Base-by-base conservation (phyloP, 1,140 invertebrate species). In the Marisa cornuarietis region DNA sequence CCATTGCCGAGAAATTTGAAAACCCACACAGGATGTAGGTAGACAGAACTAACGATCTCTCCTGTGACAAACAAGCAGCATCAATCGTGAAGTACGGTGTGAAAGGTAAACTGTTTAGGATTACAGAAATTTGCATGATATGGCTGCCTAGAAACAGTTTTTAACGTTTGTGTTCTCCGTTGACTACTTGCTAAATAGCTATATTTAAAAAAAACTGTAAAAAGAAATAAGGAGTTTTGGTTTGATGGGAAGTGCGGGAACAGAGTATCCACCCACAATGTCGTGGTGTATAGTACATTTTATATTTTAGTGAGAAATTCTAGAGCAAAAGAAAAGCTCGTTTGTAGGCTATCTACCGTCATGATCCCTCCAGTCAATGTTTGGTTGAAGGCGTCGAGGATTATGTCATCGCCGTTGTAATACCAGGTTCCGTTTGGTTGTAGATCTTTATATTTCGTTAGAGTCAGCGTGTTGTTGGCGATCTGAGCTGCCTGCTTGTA, bases 21-120 rank as follows among this genome's bases (percentile, higher is more conserved):
- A 99, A 99, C 0, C 97, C 97, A 88, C 97, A 99, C 18, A 99
- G 93, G 0, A 97, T 96, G 88, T 95, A 99, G 0, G 98, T 99
- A 0, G 96, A 95, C 63, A 99, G 96, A 1, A 94, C 93, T 84
- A 95, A 93, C 71, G 94, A 93, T 88, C 96, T 91, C 9, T 91
- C 88, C 95, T 96, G 77, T 61, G 66, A 78, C 26, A 76, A 58
- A 58, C 54, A 58, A 6, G 54, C 4, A 42, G 13, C n/a, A 68
- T 68, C 22, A 42, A 16, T 22, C 1, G 66, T n/a, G n/a, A n/a
- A 68, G 31, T 42, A 42, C 31, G 31, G 6, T 42, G 2, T 42
- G 31, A 42, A 42, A 42, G 31, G 31, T 42, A 42, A 42, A 4
- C 24, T 65, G 63, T 22, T 65, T 65, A 65, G 63, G 63, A 65